Percentiles rank a stretch among this genome's conserved stretches.
Evolutionary conservation across 1,140 invertebrate species (phyloP).

Genomic region (Pteromalus puparum): DNA sequence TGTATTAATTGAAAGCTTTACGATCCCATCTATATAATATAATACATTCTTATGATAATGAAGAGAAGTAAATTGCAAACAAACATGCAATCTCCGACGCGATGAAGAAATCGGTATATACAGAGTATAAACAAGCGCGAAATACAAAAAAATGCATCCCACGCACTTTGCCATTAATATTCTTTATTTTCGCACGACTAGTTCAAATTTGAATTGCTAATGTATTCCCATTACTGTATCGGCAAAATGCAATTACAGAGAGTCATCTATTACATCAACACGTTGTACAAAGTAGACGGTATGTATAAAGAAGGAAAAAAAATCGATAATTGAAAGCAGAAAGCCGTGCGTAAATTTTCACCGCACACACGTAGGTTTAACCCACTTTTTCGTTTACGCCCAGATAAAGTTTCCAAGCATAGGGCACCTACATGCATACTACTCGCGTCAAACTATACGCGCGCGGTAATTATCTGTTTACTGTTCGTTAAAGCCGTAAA

Average conservation of each 20-base stretch:
- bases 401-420: conserved; percentile 25
- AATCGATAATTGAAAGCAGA: not conserved
- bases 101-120: not conserved
- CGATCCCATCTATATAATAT: not conserved
- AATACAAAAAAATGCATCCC: not conserved
- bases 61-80: not conserved
- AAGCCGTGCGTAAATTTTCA: not conserved
- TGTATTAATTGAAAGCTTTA: not conserved
- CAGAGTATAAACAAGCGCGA: not conserved
- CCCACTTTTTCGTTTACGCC: not conserved
- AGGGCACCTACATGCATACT: not conserved
- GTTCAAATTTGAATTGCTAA: too few relatives aligned
- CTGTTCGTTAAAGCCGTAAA: conserved; percentile 28
- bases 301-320: not conserved
- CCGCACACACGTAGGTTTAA: not conserved
- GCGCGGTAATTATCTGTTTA: conserved; percentile 33
- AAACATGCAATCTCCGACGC: not conserved
- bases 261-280: too few relatives aligned
- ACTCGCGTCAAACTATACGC: not conserved
- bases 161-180: too few relatives aligned
- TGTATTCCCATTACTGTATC: too few relatives aligned
- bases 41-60: not conserved
- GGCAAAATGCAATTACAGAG: too few relatives aligned
- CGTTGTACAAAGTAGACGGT: not conserved
- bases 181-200: too few relatives aligned